Evolutionary conservation across 2,797 vertebrate species (phyloP).

Genomic region (Poecilia wingei): DNA sequence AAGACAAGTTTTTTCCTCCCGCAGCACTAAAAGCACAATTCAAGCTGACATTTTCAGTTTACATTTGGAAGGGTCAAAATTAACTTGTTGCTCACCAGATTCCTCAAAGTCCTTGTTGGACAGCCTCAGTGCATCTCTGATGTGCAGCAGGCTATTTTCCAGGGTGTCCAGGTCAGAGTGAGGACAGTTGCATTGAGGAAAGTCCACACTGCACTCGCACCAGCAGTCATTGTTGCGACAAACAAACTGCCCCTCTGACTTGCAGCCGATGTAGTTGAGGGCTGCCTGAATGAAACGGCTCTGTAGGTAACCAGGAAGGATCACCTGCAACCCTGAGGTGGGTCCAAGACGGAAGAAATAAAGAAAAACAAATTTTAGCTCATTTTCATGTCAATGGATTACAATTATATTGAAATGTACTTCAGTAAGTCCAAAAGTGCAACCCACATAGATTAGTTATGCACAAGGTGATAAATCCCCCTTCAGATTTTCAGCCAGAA

Average conservation of each 20-base stretch:
- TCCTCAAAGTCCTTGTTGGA: slow-evolving; percentile 92
- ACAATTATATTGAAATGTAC: too few species aligned
- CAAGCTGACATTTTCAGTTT: slow-evolving; percentile 49
- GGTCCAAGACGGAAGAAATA: background rate
- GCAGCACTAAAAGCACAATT: slow-evolving; percentile 18
- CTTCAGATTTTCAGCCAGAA: background rate
- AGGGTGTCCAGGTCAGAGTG: slow-evolving; percentile 90
- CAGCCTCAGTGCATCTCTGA: slow-evolving; percentile 86
- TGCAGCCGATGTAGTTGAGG: slow-evolving; percentile 93
- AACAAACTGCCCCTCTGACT: slow-evolving; percentile 92
- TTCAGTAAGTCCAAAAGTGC: background rate
- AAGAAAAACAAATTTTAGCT: background rate
- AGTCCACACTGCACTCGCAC: slow-evolving; percentile 88
- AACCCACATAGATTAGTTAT: background rate
- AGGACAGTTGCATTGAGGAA: slow-evolving; percentile 94
- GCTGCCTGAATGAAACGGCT: slow-evolving; percentile 92
- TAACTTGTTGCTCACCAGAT: slow-evolving; percentile 82
- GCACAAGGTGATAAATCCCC: background rate
- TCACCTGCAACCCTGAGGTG: slow-evolving; percentile 88
- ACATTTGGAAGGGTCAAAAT: slow-evolving; percentile 23
- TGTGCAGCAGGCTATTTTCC: slow-evolving; percentile 87
- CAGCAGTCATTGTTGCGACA: slow-evolving; percentile 93
- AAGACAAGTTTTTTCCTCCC: slow-evolving; percentile 12
- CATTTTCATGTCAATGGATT: background rate
- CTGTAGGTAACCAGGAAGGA: slow-evolving; percentile 90